A percentile compares a stretch with the other conserved stretches of the same genome.
These are phyloP conservation scores for Theristus sp. DNA, from an alignment of 2,888 invertebrate genomes.

Conservation along the genomic window DNA sequence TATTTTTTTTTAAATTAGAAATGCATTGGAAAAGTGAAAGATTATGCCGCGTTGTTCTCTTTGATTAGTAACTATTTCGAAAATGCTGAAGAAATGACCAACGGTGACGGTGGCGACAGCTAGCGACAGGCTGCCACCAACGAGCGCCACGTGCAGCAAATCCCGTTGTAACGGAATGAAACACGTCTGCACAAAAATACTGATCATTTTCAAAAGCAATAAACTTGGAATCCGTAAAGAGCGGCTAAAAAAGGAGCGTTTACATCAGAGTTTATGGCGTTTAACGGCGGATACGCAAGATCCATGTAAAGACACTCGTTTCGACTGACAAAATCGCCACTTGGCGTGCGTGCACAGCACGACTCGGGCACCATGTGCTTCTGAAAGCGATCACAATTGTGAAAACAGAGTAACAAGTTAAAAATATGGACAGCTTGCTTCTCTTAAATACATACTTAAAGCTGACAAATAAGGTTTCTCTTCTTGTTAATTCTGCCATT, in stretches of 20 bases:
- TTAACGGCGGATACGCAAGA: neutral
- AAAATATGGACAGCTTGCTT: no score
- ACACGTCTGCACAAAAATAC: neutral
- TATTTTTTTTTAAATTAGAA: neutral
- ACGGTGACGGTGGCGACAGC: neutral
- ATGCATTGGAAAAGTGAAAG: neutral
- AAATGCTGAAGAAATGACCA: no score
- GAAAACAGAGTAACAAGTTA: neutral
- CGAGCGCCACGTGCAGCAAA: neutral
- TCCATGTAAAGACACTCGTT: neutral
- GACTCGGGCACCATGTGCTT: conserved; percentile 1
- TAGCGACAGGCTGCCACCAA: neutral
- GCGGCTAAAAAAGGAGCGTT: neutral
- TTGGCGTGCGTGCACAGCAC: neutral
- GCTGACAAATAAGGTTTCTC: no score
- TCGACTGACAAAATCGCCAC: neutral
- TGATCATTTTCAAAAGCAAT: neutral
- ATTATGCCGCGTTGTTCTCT: neutral
- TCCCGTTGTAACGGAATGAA: neutral
- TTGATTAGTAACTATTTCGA: no score
- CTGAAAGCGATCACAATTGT: neutral
- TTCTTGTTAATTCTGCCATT: no score
- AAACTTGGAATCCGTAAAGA: no score
- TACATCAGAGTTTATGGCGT: neutral
- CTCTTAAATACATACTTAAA: no score